Base-by-base conservation (phyloP, 2,113 vertebrate genomes). In the Rhinogobius similis region DNA sequence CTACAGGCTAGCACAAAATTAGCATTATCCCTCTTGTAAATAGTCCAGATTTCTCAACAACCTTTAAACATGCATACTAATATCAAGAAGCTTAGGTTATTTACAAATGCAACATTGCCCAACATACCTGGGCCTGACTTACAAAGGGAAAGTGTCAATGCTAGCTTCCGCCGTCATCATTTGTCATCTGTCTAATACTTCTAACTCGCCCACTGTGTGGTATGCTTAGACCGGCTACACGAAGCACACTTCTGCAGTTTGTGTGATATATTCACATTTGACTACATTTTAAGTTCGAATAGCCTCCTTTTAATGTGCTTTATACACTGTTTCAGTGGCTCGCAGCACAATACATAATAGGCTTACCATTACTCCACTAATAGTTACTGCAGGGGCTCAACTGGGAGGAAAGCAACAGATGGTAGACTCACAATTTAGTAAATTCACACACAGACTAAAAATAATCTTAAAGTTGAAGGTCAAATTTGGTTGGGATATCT, bases 331-430 rank as follows among this genome's bases (percentile, higher is more conserved):
- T 8, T 48, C 3, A 5, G 1, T 18, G 16, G 16, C 43, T 6
- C 43, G 8, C 32, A 46, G 65, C 77, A 26, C 70, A 74, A 70
- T 63, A 53, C 82, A 86, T 90, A 87, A 91, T 84, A 82, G 77
- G 82, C 82, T 91, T 89, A 87, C 44, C 26, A 73, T 36, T 16
- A 50, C 44, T 69, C 62, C 86, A 91, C 83, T 82, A 88, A 87
- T 89, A 89, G 86, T 61, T 56, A 26, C 52, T 71, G 58, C 13
- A 72, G 77, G 69, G 86, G 68, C 27, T 77, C 62, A 36, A 12
- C 74, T 65, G 62, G 21, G 67, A 58, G 43, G 53, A 67, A 74
- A 59, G 44, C 43, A 71, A 21, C 48, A 73, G 18, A 21, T 46
- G 65, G 56, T 21, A 24, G 21, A 14, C 24, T 29, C 62, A 43